phyloP scores from a whole-genome alignment of 2,888 invertebrate genomes.

The Polia nebulosa region DNA sequence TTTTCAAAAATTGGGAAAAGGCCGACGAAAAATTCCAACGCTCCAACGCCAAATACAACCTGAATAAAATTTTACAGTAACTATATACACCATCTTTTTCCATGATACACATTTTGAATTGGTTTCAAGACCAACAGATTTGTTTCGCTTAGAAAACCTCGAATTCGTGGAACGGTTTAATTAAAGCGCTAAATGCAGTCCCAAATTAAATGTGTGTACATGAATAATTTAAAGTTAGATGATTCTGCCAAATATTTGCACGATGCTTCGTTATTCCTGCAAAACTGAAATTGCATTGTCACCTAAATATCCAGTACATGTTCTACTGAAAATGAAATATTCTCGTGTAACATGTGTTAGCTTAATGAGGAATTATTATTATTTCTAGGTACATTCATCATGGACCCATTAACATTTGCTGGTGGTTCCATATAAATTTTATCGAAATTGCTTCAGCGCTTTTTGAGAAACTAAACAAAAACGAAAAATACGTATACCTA shows the following conservation, averaged over 20 bases:
- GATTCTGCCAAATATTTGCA: conserved; percentile 41
- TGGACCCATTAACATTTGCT: too few relatives aligned
- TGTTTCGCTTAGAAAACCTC: conserved; percentile 35
- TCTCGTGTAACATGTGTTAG: not conserved
- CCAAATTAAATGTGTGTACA: conserved; percentile 49
- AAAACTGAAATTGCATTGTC: conserved; percentile 37
- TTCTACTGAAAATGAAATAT: conserved; percentile 9
- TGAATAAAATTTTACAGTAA: too few relatives aligned
- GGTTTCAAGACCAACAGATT: conserved; percentile 18
- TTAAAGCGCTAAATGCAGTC: conserved; percentile 53
- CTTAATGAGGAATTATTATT: conserved; percentile 6
- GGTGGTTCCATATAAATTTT: too few relatives aligned
- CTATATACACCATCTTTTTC: not conserved
- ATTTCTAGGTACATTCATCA: not conserved
- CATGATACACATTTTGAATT: conserved; percentile 11
- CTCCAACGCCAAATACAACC: too few relatives aligned
- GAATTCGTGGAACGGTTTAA: conserved; percentile 52
- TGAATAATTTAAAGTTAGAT: conserved; percentile 52
- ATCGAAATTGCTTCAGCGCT: too few relatives aligned
- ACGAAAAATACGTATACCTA: too few relatives aligned
- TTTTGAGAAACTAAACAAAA: too few relatives aligned
- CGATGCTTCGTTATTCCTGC: conserved; percentile 14
- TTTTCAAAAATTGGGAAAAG: too few relatives aligned
- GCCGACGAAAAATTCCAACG: too few relatives aligned
- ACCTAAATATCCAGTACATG: conserved; percentile 1